Percentiles rank a stretch among this genome's conserved stretches.
phyloP scores from a whole-genome alignment of 2,888 invertebrate species.

The Phorcus lineatus region DNA sequence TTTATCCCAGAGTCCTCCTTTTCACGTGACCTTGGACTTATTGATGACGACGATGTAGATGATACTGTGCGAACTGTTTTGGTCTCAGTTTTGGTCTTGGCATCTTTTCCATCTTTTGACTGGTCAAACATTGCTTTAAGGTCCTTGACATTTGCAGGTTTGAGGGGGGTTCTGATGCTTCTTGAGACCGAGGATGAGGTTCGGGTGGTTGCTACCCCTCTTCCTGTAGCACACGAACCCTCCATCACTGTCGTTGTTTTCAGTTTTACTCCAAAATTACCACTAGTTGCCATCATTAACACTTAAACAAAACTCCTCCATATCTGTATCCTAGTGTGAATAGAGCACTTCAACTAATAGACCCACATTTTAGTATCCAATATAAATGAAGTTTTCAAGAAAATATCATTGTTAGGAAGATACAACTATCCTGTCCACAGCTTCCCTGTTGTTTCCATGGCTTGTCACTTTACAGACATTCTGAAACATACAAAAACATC shows the following conservation, averaged over 20 bases:
- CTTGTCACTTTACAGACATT: too few species aligned
- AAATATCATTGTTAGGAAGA: too few species aligned
- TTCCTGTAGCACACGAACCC: not conserved
- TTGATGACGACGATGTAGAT: not conserved
- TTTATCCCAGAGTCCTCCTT: constrained; percentile 19
- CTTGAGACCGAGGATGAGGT: constrained; percentile 6
- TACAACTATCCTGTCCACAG: too few species aligned
- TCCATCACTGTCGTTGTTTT: constrained; percentile 12
- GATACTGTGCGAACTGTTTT: not conserved
- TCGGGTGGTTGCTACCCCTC: constrained; percentile 21
- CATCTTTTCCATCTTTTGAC: constrained; percentile 26
- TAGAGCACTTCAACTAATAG: not conserved
- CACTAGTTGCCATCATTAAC: not conserved
- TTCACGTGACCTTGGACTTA: constrained; percentile 13
- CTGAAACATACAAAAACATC: too few species aligned
- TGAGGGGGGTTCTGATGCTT: constrained; percentile 44
- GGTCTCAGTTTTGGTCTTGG: constrained; percentile 4
- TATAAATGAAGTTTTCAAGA: not conserved
- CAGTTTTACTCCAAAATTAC: constrained; percentile 28
- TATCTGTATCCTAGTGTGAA: too few species aligned
- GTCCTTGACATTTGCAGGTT: constrained; percentile 53
- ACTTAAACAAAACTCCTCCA: too few species aligned
- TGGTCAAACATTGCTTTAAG: constrained; percentile 54
- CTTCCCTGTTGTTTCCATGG: too few species aligned
- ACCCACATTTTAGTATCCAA: not conserved